Conservation (phyloP, 2,797 vertebrate species). For the Rhincodon typus region DNA sequence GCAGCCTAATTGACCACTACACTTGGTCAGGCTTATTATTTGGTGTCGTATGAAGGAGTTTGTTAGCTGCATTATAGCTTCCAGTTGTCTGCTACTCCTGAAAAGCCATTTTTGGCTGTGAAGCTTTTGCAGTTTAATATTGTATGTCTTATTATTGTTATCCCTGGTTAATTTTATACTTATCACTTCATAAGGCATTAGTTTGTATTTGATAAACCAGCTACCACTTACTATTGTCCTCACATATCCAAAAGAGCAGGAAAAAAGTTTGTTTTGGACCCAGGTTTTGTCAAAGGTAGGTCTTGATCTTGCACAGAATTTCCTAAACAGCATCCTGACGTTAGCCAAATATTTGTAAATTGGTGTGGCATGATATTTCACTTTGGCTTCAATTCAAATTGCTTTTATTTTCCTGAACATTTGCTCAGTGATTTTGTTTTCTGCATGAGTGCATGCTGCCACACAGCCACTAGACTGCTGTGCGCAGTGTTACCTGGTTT, state of each 20-base stretch:
- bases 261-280: neutral
- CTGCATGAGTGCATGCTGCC: slow-evolving; percentile 46
- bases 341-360: slow-evolving; percentile 51
- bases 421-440: slow-evolving; percentile 50
- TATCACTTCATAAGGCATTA: neutral
- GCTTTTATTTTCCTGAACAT: slow-evolving; percentile 31
- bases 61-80: neutral
- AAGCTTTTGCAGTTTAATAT: neutral
- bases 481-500: neutral
- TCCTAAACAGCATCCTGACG: slow-evolving; percentile 43
- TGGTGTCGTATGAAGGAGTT: neutral
- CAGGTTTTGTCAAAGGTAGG: neutral
- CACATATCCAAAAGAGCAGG: neutral
- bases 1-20: neutral
- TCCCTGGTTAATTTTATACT: neutral
- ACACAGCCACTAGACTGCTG: slow-evolving; percentile 42
- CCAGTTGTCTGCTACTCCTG: neutral
- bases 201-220: neutral
- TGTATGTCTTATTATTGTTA: neutral
- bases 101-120: neutral
- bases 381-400: slow-evolving; percentile 38
- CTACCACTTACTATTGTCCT: neutral
- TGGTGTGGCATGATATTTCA: slow-evolving; percentile 47
- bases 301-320: neutral
- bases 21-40: neutral